These are phyloP conservation scores for Rhizoglyphus robini DNA, from an alignment of 1,140 invertebrate species.

Conservation along the genomic window DNA sequence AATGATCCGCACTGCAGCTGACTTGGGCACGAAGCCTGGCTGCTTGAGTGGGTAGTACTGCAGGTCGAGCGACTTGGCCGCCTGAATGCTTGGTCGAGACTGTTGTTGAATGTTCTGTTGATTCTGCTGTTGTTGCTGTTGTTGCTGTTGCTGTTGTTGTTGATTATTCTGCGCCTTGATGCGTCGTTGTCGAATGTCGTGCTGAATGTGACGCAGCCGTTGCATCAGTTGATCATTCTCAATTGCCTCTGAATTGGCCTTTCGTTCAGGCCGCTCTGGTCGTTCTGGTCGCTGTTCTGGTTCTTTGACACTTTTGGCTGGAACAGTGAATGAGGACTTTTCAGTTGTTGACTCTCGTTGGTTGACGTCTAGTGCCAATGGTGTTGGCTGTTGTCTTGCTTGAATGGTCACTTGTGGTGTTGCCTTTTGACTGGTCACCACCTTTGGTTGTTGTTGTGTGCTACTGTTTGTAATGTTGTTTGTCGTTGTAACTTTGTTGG, in stretches of 20 bases:
- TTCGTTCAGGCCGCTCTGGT: background rate
- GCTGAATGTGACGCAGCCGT: background rate
- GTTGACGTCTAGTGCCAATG: too few species aligned
- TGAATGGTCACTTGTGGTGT: background rate
- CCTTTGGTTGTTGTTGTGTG: constrained; percentile 4
- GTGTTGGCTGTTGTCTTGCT: too few species aligned
- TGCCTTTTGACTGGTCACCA: too few species aligned
- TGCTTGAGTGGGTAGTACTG: background rate
- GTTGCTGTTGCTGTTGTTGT: background rate
- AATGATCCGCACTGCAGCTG: background rate
- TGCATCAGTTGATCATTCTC: constrained; percentile 8
- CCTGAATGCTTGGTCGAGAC: background rate
- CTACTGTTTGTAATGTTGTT: background rate
- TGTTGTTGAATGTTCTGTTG: background rate
- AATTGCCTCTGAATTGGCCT: background rate
- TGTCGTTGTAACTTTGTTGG: background rate
- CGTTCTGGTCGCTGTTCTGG: background rate
- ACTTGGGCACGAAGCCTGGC: background rate
- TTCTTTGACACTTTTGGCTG: too few species aligned
- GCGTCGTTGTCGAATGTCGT: background rate
- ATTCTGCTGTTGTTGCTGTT: background rate
- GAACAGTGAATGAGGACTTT: too few species aligned
- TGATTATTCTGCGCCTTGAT: background rate
- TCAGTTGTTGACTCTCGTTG: too few species aligned
- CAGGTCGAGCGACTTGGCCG: constrained; percentile 10